Percentiles rank a stretch among this genome's conserved stretches.
These are phyloP conservation scores for Catalaphyllia jardinei DNA, from an alignment of 64 coral and sea anemone genomes.

Conservation along the genomic window DNA sequence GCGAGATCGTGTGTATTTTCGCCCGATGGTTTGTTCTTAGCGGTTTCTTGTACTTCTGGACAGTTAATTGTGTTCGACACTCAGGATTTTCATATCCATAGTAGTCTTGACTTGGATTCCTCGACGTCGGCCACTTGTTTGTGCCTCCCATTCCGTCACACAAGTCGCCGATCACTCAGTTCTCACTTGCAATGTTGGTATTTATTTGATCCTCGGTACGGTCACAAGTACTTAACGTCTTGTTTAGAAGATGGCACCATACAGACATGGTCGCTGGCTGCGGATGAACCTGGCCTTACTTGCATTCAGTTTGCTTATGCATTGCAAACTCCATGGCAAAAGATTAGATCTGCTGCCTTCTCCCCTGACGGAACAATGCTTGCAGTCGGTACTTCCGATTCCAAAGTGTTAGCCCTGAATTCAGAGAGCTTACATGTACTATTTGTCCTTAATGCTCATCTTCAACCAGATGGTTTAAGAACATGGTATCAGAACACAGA, in stretches of 20 bases:
- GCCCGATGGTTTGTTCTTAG: conserved; percentile 82
- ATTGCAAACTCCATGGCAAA: conserved; percentile 90
- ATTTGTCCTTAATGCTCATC: conserved; percentile 82
- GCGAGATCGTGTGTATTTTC: conserved; percentile 85
- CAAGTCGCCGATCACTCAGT: conserved; percentile 58
- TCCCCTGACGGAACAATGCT: conserved; percentile 86
- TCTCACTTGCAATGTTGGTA: conserved; percentile 85
- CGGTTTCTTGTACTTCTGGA: conserved; percentile 70
- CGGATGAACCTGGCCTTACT: conserved; percentile 71
- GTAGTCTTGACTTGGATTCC: conserved; percentile 77
- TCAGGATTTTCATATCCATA: conserved; percentile 85
- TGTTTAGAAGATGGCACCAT: conserved; percentile 90
- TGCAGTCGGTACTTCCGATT: conserved; percentile 90
- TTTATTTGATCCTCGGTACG: conserved; percentile 89
- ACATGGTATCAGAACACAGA: conserved; percentile 96
- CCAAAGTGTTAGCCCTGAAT: conserved; percentile 79
- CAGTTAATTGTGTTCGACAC: conserved; percentile 88
- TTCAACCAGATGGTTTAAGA: conserved; percentile 85
- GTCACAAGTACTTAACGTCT: conserved; percentile 87
- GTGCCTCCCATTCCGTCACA: conserved; percentile 72
- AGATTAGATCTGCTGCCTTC: conserved; percentile 80
- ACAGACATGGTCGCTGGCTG: conserved; percentile 79
- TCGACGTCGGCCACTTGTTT: conserved; percentile 51
- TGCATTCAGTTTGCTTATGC: conserved; percentile 81
- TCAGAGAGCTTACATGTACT: conserved; percentile 81